These are phyloP conservation scores for Lindbergichthys nudifrons DNA, from an alignment of 2,797 vertebrate species.

Conservation along the genomic window DNA sequence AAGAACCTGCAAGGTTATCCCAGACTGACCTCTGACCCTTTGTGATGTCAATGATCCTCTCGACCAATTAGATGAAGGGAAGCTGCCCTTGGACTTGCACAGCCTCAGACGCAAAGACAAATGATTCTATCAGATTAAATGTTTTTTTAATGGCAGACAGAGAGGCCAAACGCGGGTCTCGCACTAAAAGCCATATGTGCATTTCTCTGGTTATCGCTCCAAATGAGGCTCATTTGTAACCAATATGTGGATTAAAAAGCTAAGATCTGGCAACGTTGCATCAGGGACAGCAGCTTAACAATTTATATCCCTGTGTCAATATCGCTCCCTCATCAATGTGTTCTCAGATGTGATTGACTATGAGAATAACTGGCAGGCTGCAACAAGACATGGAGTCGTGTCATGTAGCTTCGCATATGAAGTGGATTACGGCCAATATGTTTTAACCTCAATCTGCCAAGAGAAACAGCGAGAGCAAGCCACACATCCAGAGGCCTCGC, in stretches of 20 bases:
- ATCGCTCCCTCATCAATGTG: conserved; percentile 37
- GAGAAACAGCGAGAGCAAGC: conserved; percentile 73
- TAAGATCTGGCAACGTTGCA: conserved; percentile 67
- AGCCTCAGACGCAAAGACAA: conserved; percentile 92
- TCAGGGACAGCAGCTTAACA: conserved; percentile 50
- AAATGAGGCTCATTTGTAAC: conserved; percentile 93
- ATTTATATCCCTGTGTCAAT: conserved; percentile 62
- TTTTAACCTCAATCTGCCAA: conserved; percentile 73
- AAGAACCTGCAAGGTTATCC: conserved; percentile 82
- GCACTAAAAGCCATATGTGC: conserved; percentile 75
- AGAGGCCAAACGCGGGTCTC: conserved; percentile 88
- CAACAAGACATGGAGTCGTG: conserved; percentile 41
- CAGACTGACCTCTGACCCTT: conserved; percentile 84
- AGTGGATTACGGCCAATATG: conserved; percentile 72
- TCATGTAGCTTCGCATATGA: conserved; percentile 70
- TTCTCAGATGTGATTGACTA: conserved; percentile 56
- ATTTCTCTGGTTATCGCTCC: conserved; percentile 90
- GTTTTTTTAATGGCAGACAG: conserved; percentile 92
- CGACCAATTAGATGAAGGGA: conserved; percentile 85
- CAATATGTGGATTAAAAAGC: conserved; percentile 76
- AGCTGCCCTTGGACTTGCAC: conserved; percentile 89
- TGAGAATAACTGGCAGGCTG: conserved; percentile 58
- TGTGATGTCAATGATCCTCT: conserved; percentile 85
- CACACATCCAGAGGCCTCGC: conserved; percentile 72
- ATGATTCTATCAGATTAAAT: conserved; percentile 96